Evolutionary conservation across 2,888 invertebrate species (phyloP).

Genomic region (Acronicta psi): DNA sequence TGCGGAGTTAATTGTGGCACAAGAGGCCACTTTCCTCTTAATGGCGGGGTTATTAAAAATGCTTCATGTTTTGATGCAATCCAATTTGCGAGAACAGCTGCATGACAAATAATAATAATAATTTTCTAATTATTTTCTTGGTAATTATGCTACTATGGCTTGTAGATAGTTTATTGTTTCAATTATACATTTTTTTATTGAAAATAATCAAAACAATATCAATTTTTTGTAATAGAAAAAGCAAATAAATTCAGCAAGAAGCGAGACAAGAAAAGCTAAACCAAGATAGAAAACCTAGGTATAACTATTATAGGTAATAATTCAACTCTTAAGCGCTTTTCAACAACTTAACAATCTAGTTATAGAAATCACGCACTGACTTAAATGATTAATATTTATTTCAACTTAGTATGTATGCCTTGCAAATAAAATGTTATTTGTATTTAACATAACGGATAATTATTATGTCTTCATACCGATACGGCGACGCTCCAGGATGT

Average conservation of each 20-base stretch:
- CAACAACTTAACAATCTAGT: too few relatives aligned
- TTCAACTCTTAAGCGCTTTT: too few relatives aligned
- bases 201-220: too few relatives aligned
- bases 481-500: slow-evolving; percentile 21
- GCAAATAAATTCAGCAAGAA: too few relatives aligned
- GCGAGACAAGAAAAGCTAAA: too few relatives aligned
- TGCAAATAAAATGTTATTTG: not conserved
- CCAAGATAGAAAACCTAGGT: too few relatives aligned
- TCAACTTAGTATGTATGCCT: not conserved
- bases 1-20: slow-evolving; percentile 44
- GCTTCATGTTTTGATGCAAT: slow-evolving; percentile 30
- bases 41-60: slow-evolving; percentile 47
- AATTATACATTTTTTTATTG: too few relatives aligned
- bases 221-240: too few relatives aligned
- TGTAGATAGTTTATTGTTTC: too few relatives aligned
- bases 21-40: slow-evolving; percentile 38
- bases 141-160: not conserved
- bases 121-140: slow-evolving; percentile 6
- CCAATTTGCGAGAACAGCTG: slow-evolving; percentile 39
- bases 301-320: too few relatives aligned
- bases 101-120: slow-evolving; percentile 17
- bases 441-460: slow-evolving; percentile 22
- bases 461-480: slow-evolving; percentile 9
- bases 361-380: too few relatives aligned
- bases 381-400: too few relatives aligned